Conservation (phyloP, 2,113 vertebrate genomes). For the Elaphurus davidianus region DNA sequence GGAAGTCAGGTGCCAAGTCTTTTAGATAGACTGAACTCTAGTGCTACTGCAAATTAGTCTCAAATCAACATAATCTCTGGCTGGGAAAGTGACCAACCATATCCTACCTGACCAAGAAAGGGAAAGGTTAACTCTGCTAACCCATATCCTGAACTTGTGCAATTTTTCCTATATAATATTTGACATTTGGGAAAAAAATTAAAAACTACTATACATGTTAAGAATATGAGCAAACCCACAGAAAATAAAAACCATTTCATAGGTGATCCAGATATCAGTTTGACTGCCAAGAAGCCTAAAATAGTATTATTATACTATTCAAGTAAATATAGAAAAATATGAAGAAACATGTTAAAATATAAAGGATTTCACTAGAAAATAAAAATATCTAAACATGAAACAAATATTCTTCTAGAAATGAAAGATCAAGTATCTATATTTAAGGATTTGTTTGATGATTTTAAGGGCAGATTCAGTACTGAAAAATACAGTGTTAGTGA, state of each 20-base stretch:
- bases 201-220: not conserved
- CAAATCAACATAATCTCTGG: not conserved
- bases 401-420: not conserved
- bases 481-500: not conserved
- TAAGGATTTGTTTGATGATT: not conserved
- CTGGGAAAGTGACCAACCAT: not conserved
- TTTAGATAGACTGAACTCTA: not conserved
- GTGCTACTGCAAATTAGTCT: not conserved
- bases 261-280: not conserved
- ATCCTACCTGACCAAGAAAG: not conserved
- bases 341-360: not conserved
- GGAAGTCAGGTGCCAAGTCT: not conserved
- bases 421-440: not conserved
- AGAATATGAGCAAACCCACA: not conserved
- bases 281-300: not conserved
- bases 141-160: too few relatives aligned
- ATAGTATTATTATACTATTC: not conserved
- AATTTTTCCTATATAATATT: not conserved
- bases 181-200: not conserved
- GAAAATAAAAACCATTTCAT: not conserved
- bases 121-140: not conserved
- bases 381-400: not conserved
- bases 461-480: not conserved
- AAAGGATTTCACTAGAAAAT: not conserved
- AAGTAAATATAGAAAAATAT: not conserved